These are phyloP conservation scores for Diloba caeruleocephala DNA, from an alignment of 2,888 invertebrate genomes.

Conservation along the genomic window DNA sequence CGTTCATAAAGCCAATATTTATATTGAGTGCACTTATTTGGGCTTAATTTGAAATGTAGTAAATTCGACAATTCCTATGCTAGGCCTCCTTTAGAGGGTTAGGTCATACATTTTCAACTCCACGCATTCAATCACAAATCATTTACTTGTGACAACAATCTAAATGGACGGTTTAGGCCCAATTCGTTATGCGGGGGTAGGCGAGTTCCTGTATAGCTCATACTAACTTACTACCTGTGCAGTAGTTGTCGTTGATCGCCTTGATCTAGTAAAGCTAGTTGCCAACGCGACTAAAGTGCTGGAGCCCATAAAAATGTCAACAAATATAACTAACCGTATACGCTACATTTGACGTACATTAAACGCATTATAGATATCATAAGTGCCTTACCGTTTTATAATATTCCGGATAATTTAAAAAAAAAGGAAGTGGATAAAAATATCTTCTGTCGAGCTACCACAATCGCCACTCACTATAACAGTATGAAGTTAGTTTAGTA, in stretches of 20 bases:
- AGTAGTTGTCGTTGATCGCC: constrained; percentile 58
- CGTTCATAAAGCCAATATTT: no score
- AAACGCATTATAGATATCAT: no score
- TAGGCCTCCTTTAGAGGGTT: no score
- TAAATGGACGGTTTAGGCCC: constrained; percentile 37
- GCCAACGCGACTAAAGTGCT: constrained; percentile 25
- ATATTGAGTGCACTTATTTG: no score
- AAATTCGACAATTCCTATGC: no score
- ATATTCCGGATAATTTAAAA: no score
- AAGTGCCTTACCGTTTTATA: no score
- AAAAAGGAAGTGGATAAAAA: constrained; percentile 19
- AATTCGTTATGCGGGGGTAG: constrained; percentile 42
- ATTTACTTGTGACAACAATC: constrained; percentile 48
- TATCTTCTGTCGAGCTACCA: constrained; percentile 1
- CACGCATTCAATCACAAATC: constrained; percentile 30
- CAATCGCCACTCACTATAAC: constrained; percentile 1
- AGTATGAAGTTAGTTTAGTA: not conserved
- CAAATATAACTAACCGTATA: constrained; percentile 19
- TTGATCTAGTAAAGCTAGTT: constrained; percentile 65
- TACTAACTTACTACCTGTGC: constrained; percentile 38
- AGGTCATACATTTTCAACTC: constrained; percentile 1
- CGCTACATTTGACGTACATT: not conserved
- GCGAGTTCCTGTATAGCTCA: constrained; percentile 34
- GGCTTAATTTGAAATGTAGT: no score
- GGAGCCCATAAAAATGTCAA: constrained; percentile 52